Evolutionary conservation across 2,797 vertebrate genomes (phyloP).

Genomic region (Malurus splendens): DNA sequence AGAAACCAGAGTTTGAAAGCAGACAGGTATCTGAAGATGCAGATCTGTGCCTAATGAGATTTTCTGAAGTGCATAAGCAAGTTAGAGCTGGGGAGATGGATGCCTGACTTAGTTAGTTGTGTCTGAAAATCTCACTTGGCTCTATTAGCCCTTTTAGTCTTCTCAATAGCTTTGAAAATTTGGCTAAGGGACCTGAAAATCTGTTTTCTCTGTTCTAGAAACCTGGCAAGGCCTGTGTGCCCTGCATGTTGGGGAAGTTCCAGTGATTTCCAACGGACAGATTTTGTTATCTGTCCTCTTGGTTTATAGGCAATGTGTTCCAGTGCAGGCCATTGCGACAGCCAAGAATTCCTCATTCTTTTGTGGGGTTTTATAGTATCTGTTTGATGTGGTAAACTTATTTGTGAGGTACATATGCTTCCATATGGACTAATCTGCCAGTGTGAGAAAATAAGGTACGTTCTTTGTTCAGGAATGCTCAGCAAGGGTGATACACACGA

Average conservation of each 20-base stretch:
- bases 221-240: not conserved
- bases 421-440: not conserved
- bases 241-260: not conserved
- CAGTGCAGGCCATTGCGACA: not conserved
- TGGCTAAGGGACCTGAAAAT: not conserved
- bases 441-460: not conserved
- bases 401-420: not conserved
- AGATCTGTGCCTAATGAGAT: not conserved
- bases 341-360: not conserved
- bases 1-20: not conserved
- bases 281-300: not conserved
- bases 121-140: conserved; percentile 21
- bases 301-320: not conserved
- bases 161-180: not conserved
- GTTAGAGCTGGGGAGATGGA: not conserved
- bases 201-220: not conserved
- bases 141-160: not conserved
- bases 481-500: accelerated
- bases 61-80: not conserved
- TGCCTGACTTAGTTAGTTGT: not conserved
- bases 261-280: not conserved
- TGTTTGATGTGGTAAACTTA: not conserved
- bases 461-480: not conserved
- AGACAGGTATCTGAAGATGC: not conserved
- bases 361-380: not conserved